Evolutionary conservation across 92 coral and sea anemone genomes (phyloP).

Genomic region (Desmophyllum pertusum): DNA sequence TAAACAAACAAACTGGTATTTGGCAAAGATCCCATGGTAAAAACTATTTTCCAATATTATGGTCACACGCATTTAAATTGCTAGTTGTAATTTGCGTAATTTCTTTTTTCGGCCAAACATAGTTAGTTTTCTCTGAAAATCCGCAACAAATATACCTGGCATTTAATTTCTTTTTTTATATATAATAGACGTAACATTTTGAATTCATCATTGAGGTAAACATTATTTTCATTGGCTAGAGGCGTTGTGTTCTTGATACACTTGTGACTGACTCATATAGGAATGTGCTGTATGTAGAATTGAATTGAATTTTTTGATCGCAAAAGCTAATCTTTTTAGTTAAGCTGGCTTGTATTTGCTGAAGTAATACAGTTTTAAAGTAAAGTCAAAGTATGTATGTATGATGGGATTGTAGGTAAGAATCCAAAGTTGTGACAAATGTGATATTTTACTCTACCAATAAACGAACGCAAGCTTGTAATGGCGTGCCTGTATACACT

Average conservation of each 20-base stretch:
- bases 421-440: constrained; percentile 34
- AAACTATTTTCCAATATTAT: neutral
- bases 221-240: neutral
- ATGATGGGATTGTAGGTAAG: constrained; percentile 1
- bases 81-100: neutral
- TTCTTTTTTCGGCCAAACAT: neutral
- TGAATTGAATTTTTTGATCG: constrained; percentile 3
- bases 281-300: neutral
- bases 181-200: neutral
- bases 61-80: neutral
- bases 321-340: constrained; percentile 1
- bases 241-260: neutral
- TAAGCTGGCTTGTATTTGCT: constrained; percentile 16
- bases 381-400: constrained; percentile 9
- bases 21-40: neutral
- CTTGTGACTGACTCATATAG: neutral
- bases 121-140: neutral
- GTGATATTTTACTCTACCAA: constrained; percentile 36
- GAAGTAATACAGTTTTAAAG: constrained; percentile 23
- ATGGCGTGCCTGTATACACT: constrained; percentile 25
- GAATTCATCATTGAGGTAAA: neutral
- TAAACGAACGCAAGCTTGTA: constrained; percentile 27
- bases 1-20: neutral
- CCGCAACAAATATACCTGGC: neutral
- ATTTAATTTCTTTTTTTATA: neutral